phyloP scores from a whole-genome alignment of 2,888 invertebrate genomes.

The Elegia similella region DNA sequence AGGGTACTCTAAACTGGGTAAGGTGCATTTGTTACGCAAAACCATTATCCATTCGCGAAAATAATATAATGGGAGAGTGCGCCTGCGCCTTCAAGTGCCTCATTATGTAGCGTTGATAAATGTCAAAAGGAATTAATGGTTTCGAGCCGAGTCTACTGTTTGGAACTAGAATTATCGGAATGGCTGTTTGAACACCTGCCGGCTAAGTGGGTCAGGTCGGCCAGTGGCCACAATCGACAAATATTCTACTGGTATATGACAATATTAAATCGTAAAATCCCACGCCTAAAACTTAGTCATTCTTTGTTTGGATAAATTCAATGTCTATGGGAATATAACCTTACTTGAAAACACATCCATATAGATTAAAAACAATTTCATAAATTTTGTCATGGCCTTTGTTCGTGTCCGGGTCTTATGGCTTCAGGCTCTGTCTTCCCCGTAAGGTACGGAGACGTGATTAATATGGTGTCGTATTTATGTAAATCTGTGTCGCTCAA shows the following conservation, averaged over 20 bases:
- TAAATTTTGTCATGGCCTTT: too few relatives aligned
- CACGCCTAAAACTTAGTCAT: not conserved
- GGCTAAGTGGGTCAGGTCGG: conserved; percentile 2
- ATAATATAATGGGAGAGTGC: conserved; percentile 42
- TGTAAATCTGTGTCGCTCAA: too few relatives aligned
- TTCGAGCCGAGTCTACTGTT: conserved; percentile 15
- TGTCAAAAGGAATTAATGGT: conserved; percentile 47
- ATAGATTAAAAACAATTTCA: too few relatives aligned
- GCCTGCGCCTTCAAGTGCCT: conserved; percentile 15
- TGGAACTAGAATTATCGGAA: conserved; percentile 9
- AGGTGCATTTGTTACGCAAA: not conserved
- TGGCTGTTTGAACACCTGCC: conserved; percentile 11
- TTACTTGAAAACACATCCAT: too few relatives aligned
- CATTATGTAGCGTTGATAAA: conserved; percentile 49
- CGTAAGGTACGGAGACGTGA: too few relatives aligned
- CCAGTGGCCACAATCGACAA: conserved; percentile 1
- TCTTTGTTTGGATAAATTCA: not conserved
- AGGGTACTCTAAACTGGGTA: not conserved
- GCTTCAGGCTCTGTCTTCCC: too few relatives aligned
- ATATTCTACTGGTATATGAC: not conserved
- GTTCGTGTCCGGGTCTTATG: too few relatives aligned
- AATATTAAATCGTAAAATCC: not conserved
- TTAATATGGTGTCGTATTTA: too few relatives aligned
- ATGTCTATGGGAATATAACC: too few relatives aligned
- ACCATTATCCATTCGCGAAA: conserved; percentile 29